Conservation (phyloP, 2,113 vertebrate species). For the Campylorhamphus procurvoides region DNA sequence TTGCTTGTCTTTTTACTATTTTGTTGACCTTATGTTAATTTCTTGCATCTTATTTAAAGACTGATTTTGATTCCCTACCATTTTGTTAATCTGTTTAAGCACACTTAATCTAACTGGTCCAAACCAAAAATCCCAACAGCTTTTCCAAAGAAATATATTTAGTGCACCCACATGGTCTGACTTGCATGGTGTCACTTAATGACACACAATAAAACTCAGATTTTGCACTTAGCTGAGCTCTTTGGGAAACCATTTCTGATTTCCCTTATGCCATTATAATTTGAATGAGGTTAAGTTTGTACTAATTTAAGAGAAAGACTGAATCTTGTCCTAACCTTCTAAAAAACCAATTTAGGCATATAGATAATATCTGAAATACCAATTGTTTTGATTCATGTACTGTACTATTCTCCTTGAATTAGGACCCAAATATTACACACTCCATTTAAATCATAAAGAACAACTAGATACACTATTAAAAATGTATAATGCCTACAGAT, state of each 20-base stretch:
- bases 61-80: neutral
- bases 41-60: neutral
- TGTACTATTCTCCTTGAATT: neutral
- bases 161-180: neutral
- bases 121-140: neutral
- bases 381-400: neutral
- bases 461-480: neutral
- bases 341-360: neutral
- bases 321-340: neutral
- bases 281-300: neutral
- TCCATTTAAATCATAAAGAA: neutral
- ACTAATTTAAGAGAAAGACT: neutral
- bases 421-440: neutral
- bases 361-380: neutral
- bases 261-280: neutral
- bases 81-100: neutral
- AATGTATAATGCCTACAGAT: neutral
- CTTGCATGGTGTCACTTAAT: neutral
- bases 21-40: neutral
- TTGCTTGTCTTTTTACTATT: neutral
- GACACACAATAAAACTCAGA: neutral
- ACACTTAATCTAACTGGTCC: neutral
- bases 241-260: neutral
- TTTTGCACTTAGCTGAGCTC: neutral
- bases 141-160: neutral